Base-by-base conservation (phyloP, 53 echinoderm and acorn worm genomes). In the Actinopyga echinites region DNA sequence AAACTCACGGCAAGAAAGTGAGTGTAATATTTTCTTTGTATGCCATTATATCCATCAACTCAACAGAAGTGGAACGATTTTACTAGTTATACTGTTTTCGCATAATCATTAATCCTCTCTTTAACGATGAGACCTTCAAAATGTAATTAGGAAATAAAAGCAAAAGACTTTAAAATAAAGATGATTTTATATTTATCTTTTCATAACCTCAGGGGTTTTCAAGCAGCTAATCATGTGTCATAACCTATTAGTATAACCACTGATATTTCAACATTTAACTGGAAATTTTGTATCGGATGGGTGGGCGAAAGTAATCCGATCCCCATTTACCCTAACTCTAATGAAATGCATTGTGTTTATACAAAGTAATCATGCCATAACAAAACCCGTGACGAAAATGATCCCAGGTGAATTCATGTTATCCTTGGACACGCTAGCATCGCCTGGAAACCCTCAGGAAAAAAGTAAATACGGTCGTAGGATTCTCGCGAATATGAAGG, bases 301-400 rank as follows among this genome's bases (percentile, higher is more conserved):
- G 37, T 44, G 71, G 42, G 25, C 44, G 42, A 28, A 35, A 43
- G 71, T 71, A 71, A 71, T 45, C 40, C 34, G 71, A 71, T 71
- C 71, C 36, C 71, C 44, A 26, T 71, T 71, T 43, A 44, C 71
- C 71, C 44, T 71, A 44, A 25, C 40, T 9, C 21, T 42, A 40
- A 71, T 71, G 71, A 71, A 26, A 71, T 71, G 71, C 71, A 71
- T 43, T 71, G 71, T 45, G 71, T 71, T 71, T 71, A 71, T 71
- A 25, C 45, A 71, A 40, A 71, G 40, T 36, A 21, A 71, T 24
- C 71, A 28, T 45, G 71, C 71, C 40, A 36, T 45, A 71, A 28
- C 71, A 43, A 71, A 68, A 71, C 42, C 49, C 71, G 71, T 71
- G 28, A 71, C 71, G 44, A 44, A 44, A 71, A 40, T 25, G 42